phyloP scores from a whole-genome alignment of 1,140 invertebrate species.

The Globodera ellingtonae region DNA sequence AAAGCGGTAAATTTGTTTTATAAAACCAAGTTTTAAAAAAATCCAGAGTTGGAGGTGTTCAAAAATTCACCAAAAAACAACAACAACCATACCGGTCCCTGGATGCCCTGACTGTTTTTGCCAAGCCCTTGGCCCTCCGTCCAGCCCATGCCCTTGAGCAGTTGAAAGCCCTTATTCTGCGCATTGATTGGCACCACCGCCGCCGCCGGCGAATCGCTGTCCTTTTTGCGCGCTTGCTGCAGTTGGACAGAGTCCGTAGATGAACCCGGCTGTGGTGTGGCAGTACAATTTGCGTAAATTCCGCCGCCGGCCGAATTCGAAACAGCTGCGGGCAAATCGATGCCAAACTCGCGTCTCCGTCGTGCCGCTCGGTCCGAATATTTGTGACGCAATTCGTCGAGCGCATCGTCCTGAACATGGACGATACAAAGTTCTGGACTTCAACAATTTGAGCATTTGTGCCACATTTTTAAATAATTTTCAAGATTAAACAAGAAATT shows the following conservation, averaged over 20 bases:
- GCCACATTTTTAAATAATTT: not conserved
- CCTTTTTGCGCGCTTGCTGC: not conserved
- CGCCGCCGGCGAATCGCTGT: not conserved
- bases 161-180: conserved; percentile 35
- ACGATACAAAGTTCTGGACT: not conserved
- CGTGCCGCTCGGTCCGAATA: conserved; percentile 30
- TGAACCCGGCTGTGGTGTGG: conserved; percentile 40
- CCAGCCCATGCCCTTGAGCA: conserved; percentile 41
- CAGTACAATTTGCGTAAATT: conserved; percentile 52
- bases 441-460: no score
- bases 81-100: conserved; percentile 21
- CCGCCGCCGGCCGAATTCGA: conserved; percentile 42
- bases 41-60: not conserved
- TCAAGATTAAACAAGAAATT: not conserved
- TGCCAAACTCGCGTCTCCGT: not conserved
- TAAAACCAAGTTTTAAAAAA: not conserved
- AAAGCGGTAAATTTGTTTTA: no score
- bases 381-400: conserved; percentile 28
- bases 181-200: not conserved
- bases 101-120: conserved; percentile 38
- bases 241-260: conserved; percentile 26
- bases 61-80: conserved; percentile 18
- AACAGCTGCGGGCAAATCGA: not conserved
- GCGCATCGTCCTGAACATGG: not conserved
- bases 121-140: conserved; percentile 41